These are phyloP conservation scores for Abrostola tripartita DNA, from an alignment of 2,888 invertebrate species.

Conservation along the genomic window DNA sequence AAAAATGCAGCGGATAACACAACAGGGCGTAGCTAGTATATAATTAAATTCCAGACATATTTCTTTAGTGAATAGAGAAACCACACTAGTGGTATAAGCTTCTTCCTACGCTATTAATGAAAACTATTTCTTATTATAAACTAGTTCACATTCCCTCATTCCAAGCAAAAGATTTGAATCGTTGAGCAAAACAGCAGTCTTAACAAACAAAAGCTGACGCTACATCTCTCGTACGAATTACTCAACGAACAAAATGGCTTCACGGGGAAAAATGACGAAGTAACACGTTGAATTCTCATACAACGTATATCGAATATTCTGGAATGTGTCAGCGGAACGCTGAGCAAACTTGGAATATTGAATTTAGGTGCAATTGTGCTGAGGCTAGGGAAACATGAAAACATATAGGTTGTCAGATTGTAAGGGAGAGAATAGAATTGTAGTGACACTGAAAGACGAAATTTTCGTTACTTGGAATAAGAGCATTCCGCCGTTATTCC, in stretches of 20 bases:
- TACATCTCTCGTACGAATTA: slow-evolving; percentile 25
- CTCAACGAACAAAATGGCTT: slow-evolving; percentile 25
- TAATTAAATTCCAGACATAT: too few relatives aligned
- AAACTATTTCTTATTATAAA: slow-evolving; percentile 1
- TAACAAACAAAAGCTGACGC: slow-evolving; percentile 20
- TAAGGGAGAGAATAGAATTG: not conserved
- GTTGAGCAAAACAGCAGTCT: slow-evolving; percentile 1
- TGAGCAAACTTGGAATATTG: slow-evolving; percentile 25
- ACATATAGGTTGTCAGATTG: slow-evolving; percentile 30
- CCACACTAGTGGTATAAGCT: too few relatives aligned
- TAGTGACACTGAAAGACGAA: too few relatives aligned
- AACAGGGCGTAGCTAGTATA: too few relatives aligned
- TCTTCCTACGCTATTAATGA: not conserved
- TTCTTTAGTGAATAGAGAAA: too few relatives aligned
- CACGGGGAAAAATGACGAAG: slow-evolving; percentile 19
- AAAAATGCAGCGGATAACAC: too few relatives aligned
- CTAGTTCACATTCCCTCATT: not conserved
- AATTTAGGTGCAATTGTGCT: slow-evolving; percentile 29
- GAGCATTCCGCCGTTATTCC: too few relatives aligned
- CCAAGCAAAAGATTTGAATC: slow-evolving; percentile 1
- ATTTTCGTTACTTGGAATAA: too few relatives aligned
- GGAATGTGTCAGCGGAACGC: slow-evolving; percentile 11
- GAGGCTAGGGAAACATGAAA: slow-evolving; percentile 39
- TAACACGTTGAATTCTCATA: not conserved
- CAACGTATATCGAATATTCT: not conserved